Evolutionary conservation across 2,888 invertebrate genomes (phyloP), one percentile per base, ranked within the genome.

Genomic region (Branchipolynoe longqiensis): DNA sequence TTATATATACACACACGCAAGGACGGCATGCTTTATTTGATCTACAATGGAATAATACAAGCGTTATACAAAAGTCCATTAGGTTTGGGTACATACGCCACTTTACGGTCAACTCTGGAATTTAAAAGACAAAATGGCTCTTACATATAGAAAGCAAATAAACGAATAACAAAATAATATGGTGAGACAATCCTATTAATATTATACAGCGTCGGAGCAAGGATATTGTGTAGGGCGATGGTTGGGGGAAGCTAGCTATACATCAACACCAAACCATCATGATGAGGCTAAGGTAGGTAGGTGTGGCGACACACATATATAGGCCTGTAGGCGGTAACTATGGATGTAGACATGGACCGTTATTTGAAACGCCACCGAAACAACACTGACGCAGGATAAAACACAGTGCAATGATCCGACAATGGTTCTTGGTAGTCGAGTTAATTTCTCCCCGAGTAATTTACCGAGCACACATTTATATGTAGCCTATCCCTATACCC

Each of bases 61-160:
- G 69, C 69, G 69, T 69, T 69, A 69, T 38, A 38, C 69, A 69
- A 38, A 48, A 38, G 38, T 69, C 38, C 69, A 36, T 69, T 69
- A 38, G 38, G 33, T 18, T 69, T 69, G 69, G 25, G 69, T 69
- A 69, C 78, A 48, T 78, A 78, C 78, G 78, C 48, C 41, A 78
- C 31, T 25, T 78, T 48, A 78, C 78, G 38, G 78, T 78, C 78
- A 78, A 78, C 78, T 78, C 78, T 78, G 78, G 78, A 78, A 78
- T 78, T 78, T 54, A 78, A 78, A 78, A 78, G 48, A 78, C 78
- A 41, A 78, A 48, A 48, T 78, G 18, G 25, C 36, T 69, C 69
- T 69, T 69, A 69, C 69, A 69, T 38, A 36, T 69, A 69, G 38
- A 38, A 69, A 69, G 36, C 18, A 38, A 36, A 31, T 31, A 62